Conservation (phyloP, 2,113 vertebrate species). For the Axis porcinus region DNA sequence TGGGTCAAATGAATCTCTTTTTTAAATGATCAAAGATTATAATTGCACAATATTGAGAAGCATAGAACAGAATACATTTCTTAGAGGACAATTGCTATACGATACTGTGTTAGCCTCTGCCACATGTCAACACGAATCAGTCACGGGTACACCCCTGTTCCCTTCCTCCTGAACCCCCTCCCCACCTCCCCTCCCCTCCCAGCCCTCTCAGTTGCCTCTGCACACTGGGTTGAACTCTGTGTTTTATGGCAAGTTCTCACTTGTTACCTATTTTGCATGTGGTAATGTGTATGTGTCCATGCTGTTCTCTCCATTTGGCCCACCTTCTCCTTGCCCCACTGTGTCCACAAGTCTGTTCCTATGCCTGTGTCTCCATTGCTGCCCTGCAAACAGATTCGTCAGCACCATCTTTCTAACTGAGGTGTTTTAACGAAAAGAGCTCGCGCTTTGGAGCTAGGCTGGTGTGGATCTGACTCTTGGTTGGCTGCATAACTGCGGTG, state of each 20-base stretch:
- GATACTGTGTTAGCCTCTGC: fast-evolving
- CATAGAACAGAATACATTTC: background rate
- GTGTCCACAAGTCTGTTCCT: background rate
- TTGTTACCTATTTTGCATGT: fast-evolving
- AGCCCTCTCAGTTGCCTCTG: fast-evolving
- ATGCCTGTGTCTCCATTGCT: background rate
- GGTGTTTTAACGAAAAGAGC: background rate
- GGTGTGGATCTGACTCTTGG: too few relatives aligned
- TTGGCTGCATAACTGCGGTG: background rate
- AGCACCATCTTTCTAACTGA: background rate
- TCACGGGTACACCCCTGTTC: fast-evolving
- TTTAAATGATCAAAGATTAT: background rate
- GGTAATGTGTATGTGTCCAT: fast-evolving
- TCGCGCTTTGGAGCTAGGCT: background rate
- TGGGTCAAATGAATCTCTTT: background rate
- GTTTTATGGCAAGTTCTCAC: background rate
- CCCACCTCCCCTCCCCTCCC: background rate
- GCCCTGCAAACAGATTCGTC: background rate
- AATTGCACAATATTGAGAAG: background rate
- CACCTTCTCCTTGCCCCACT: background rate
- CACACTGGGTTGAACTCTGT: background rate
- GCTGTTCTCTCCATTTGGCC: fast-evolving
- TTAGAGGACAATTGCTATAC: background rate
- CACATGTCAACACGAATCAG: fast-evolving
- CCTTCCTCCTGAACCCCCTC: background rate